These are phyloP conservation scores for Philereme transversata DNA, from an alignment of 2,888 invertebrate species.

Conservation along the genomic window DNA sequence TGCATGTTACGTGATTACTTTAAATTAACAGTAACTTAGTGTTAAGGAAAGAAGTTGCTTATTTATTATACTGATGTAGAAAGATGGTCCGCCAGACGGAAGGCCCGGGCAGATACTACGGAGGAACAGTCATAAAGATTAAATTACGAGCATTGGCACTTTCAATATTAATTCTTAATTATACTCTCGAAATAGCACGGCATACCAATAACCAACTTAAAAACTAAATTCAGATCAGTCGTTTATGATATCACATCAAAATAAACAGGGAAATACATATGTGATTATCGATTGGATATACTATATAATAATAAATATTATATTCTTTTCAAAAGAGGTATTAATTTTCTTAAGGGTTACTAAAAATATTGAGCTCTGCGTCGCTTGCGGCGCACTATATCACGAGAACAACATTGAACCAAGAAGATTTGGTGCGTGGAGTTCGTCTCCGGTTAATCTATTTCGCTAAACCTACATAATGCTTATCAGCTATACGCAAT, in stretches of 20 bases:
- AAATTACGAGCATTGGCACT: constrained; percentile 85
- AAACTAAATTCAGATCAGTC: constrained; percentile 86
- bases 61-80: constrained; percentile 61
- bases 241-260: constrained; percentile 86
- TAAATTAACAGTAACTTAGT: constrained; percentile 64
- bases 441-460: constrained; percentile 78
- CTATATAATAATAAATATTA: constrained; percentile 76
- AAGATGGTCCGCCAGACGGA: constrained; percentile 38
- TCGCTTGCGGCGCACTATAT: constrained; percentile 79
- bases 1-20: constrained; percentile 77
- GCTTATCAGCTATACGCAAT: constrained; percentile 82
- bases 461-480: constrained; percentile 85
- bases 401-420: constrained; percentile 83
- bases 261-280: constrained; percentile 84
- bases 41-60: constrained; percentile 65
- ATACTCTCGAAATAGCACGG: constrained; percentile 83
- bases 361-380: constrained; percentile 84
- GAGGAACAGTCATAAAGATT: constrained; percentile 82
- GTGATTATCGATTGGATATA: constrained; percentile 82
- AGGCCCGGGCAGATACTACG: constrained; percentile 62
- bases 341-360: constrained; percentile 84
- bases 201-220: constrained; percentile 84
- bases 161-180: constrained; percentile 83
- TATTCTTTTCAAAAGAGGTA: constrained; percentile 84
- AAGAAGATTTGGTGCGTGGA: constrained; percentile 83